Conservation (phyloP, 2,888 invertebrate genomes). For the Lydus trimaculatus region DNA sequence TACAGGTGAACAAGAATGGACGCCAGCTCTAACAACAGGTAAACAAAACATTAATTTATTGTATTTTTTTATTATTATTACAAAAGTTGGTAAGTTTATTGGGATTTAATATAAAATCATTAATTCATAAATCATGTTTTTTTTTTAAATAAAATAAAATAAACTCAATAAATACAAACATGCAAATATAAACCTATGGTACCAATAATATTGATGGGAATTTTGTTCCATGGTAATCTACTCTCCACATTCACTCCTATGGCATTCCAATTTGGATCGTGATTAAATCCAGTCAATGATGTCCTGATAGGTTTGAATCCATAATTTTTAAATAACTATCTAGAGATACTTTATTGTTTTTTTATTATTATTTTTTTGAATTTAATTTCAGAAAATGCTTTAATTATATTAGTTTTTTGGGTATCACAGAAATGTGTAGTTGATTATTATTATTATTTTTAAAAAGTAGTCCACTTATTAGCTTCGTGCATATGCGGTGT, state of each 20-base stretch:
- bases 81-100: too few species aligned
- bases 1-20: slow-evolving; percentile 97
- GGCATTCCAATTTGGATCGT: slow-evolving; percentile 36
- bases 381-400: slow-evolving; percentile 27
- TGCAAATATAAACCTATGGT: too few species aligned
- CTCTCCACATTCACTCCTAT: neutral
- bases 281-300: slow-evolving; percentile 59
- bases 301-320: slow-evolving; percentile 61
- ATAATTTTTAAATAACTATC: slow-evolving; percentile 28
- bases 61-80: too few species aligned
- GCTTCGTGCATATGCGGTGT: slow-evolving; percentile 1
- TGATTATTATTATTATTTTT: neutral
- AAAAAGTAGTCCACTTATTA: neutral
- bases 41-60: slow-evolving; percentile 30
- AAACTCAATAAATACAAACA: too few species aligned
- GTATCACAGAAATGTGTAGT: slow-evolving; percentile 19
- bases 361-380: slow-evolving; percentile 21
- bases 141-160: too few species aligned
- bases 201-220: slow-evolving; percentile 33
- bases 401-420: slow-evolving; percentile 24
- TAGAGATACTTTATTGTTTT: slow-evolving; percentile 21
- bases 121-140: too few species aligned
- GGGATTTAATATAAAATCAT: too few species aligned
- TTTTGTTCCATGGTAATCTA: slow-evolving; percentile 55
- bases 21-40: slow-evolving; percentile 95